Conservation (phyloP, 2,113 vertebrate genomes). For the Vidua macroura region DNA sequence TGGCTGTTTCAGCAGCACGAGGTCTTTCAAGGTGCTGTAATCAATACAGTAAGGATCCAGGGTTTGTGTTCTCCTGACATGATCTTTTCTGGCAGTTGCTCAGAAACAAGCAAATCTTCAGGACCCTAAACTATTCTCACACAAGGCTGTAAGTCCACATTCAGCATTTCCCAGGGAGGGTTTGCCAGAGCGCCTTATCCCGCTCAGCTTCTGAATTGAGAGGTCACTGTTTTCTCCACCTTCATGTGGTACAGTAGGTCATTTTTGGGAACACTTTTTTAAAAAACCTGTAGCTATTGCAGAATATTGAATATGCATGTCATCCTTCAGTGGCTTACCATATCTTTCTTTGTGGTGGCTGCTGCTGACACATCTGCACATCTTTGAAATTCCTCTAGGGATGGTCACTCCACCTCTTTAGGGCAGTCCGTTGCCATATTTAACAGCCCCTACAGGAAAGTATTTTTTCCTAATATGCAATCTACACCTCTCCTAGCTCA, state of each 20-base stretch:
- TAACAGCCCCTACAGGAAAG: not conserved
- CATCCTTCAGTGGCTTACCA: not conserved
- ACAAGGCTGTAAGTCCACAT: not conserved
- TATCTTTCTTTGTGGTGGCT: not conserved
- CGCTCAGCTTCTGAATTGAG: not conserved
- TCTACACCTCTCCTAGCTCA: not conserved
- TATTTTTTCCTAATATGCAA: not conserved
- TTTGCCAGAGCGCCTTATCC: not conserved
- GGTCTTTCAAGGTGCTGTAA: not conserved
- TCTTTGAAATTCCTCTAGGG: not conserved
- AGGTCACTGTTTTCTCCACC: not conserved
- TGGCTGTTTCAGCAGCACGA: not conserved
- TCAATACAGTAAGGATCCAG: not conserved
- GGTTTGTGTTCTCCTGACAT: not conserved
- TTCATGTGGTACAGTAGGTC: not conserved
- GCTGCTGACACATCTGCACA: not conserved
- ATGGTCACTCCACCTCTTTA: not conserved
- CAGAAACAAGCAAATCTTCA: not conserved
- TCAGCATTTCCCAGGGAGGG: not conserved
- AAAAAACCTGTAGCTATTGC: not conserved
- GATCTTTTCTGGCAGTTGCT: not conserved
- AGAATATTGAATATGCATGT: fast-evolving
- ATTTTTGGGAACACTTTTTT: not conserved
- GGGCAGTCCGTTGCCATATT: not conserved
- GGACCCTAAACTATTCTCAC: not conserved